Evolutionary conservation across 2,797 vertebrate species (phyloP), one percentile per base, ranked within the genome.

Genomic region (Acanthornis magna): DNA sequence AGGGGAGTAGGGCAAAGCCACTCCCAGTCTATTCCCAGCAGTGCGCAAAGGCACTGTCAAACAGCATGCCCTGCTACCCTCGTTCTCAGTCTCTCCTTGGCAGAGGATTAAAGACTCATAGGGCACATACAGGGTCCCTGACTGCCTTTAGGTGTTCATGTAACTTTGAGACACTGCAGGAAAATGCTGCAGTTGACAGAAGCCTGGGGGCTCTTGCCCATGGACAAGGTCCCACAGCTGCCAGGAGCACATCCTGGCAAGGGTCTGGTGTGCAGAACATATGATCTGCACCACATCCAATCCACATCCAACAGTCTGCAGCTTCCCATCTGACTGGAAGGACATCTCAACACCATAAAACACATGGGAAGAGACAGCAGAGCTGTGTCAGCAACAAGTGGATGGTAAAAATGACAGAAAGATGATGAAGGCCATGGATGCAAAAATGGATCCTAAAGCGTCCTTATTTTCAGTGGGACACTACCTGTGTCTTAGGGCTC

Each of bases 381-480:
- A 4, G 3, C 13, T 63, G 15, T 1, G 0, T 7, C 4, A 1
- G 34, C 47, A 63, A 70, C 13, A 14, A 53, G 20, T 0, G 3
- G 16, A 22, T 2, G 29, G 40, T 16, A 27, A 53, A 57, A 68
- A 22, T 1, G 1, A 38, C 34, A 43, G 15, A 22, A 66, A 40
- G 23, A 27, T 43, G 23, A 60, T 6, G 21, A 62, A 8, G 21
- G 21, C n/a, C 0, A 0, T 2, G 15, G n/a, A 16, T 16, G 34
- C 11, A 29, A 48, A 70, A 86, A 34, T 15, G 25, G 11, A 48
- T 48, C 20, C 73, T 12, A 34, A 47, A 79, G 21, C 5, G 5
- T 36, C n/a, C 55, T 29, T 36, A n/a, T 50, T 51, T 89, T 47
- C 58, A 47, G 0, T 16, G 22, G 30, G 7, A 38, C 38, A 38